Conservation (phyloP, 1,140 invertebrate species). For the Xylocopa sonorina region DNA sequence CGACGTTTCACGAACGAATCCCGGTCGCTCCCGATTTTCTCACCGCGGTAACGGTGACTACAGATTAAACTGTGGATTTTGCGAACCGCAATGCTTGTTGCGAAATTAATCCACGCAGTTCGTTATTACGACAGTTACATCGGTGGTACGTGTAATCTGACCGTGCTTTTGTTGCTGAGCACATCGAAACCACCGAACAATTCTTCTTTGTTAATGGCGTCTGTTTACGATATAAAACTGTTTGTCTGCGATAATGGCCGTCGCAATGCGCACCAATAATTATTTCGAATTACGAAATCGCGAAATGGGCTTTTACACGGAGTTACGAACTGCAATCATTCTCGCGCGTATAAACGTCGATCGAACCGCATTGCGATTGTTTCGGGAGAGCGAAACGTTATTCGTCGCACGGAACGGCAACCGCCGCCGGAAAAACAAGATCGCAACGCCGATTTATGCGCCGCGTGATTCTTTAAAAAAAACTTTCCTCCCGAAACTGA, state of each 20-base stretch:
- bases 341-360: slow-evolving; percentile 66
- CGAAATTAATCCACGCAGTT: slow-evolving; percentile 67
- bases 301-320: slow-evolving; percentile 69
- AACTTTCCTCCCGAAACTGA: not conserved
- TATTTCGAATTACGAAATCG: slow-evolving; percentile 72
- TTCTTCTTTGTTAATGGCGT: slow-evolving; percentile 71
- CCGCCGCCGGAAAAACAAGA: slow-evolving; percentile 54
- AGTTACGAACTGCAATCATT: slow-evolving; percentile 68
- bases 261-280: slow-evolving; percentile 69
- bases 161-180: slow-evolving; percentile 66
- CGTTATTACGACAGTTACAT: slow-evolving; percentile 68
- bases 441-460: slow-evolving; percentile 43
- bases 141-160: slow-evolving; percentile 57
- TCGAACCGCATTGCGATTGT: slow-evolving; percentile 64
- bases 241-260: slow-evolving; percentile 69
- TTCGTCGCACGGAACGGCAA: slow-evolving; percentile 42
- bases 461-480: not conserved
- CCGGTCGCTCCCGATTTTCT: slow-evolving; percentile 26
- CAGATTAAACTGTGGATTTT: slow-evolving; percentile 61
- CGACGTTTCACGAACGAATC: slow-evolving; percentile 2
- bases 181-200: slow-evolving; percentile 65
- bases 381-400: slow-evolving; percentile 44
- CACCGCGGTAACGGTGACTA: slow-evolving; percentile 47
- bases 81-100: slow-evolving; percentile 50
- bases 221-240: slow-evolving; percentile 71